A percentile compares a stretch with the other conserved stretches of the same genome.
Conservation (phyloP, 2,113 vertebrate species). For the Penelope pileata region DNA sequence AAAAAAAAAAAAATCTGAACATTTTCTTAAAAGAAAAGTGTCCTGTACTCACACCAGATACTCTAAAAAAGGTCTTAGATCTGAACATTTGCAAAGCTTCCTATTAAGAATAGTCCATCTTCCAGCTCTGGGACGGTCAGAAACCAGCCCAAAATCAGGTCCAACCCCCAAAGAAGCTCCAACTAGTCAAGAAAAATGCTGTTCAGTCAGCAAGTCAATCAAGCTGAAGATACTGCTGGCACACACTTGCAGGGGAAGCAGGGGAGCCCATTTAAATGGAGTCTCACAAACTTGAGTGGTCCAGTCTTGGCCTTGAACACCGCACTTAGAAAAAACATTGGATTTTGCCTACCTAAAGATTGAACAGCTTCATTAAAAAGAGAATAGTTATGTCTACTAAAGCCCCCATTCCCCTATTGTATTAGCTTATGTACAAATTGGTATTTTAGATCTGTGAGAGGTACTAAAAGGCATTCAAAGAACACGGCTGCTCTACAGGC, state of each 20-base stretch:
- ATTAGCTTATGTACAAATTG: neutral
- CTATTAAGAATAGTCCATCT: neutral
- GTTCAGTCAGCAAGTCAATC: neutral
- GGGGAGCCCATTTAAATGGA: fast-evolving
- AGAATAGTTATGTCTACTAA: neutral
- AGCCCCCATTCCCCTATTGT: neutral
- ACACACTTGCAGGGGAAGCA: neutral
- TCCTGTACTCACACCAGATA: neutral
- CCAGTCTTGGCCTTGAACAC: neutral
- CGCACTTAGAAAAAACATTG: neutral
- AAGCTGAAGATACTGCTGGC: fast-evolving
- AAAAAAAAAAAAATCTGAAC: neutral
- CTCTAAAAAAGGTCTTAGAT: neutral
- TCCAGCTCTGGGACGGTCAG: neutral
- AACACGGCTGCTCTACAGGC: neutral
- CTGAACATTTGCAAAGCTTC: neutral
- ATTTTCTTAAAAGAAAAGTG: neutral
- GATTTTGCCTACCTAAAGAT: neutral
- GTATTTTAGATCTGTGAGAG: neutral
- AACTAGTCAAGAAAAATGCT: neutral
- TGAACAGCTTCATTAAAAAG: neutral
- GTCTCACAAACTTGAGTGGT: too few species aligned
- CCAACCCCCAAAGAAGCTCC: neutral
- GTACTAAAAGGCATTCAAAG: neutral
- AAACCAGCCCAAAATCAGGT: neutral